phyloP scores from a whole-genome alignment of 2,888 invertebrate genomes.

The Chymomyza caudatula region DNA sequence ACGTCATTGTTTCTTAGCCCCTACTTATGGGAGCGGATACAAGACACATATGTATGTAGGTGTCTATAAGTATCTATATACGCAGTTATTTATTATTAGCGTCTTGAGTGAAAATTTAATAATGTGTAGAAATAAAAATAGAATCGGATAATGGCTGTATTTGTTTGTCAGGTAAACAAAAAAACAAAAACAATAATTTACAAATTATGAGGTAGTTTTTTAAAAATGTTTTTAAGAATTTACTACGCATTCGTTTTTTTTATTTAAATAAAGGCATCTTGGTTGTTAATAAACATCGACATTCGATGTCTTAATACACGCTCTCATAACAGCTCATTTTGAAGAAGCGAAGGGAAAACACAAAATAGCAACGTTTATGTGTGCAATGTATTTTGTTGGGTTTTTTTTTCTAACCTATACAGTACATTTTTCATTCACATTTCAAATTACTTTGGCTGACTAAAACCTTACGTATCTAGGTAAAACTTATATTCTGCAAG shows the following conservation, averaged over 20 bases:
- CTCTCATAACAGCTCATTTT: too few species aligned
- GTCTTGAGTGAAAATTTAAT: slow-evolving; percentile 33
- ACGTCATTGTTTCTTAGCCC: slow-evolving; percentile 57
- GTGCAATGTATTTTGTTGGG: too few species aligned
- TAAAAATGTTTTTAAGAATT: background rate
- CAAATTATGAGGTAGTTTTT: background rate
- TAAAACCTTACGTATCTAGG: too few species aligned
- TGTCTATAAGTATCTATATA: slow-evolving; percentile 1
- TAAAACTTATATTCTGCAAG: too few species aligned
- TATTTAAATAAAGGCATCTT: background rate
- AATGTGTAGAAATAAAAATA: slow-evolving; percentile 48
- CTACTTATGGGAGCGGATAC: slow-evolving; percentile 32
- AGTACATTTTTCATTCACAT: too few species aligned
- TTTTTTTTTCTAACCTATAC: too few species aligned
- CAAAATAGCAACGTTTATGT: too few species aligned
- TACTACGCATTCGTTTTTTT: background rate
- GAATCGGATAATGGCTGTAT: slow-evolving; percentile 37
- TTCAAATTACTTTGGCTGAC: too few species aligned
- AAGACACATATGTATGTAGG: slow-evolving; percentile 49
- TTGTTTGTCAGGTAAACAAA: slow-evolving; percentile 31
- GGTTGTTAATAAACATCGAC: too few species aligned
- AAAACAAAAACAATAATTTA: slow-evolving; percentile 12
- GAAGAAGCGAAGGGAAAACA: too few species aligned
- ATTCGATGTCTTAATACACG: too few species aligned
- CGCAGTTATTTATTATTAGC: slow-evolving; percentile 59